Conservation (phyloP, 2,113 vertebrate species). For the Sialia sialis region DNA sequence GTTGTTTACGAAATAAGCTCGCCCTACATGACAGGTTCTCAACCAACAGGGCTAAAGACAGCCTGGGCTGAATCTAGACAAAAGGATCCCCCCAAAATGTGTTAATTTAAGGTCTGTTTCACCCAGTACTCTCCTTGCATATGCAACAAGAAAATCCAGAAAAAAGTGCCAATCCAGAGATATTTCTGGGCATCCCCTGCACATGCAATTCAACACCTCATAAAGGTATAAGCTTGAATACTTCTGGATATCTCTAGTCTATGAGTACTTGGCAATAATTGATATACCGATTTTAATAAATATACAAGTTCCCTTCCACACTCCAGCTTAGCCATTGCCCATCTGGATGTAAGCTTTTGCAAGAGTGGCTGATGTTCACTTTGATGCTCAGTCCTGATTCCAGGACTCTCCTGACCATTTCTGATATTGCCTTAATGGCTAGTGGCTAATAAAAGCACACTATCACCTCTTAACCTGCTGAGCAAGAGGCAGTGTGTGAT, state of each 20-base stretch:
- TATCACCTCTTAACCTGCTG: neutral
- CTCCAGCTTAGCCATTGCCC: neutral
- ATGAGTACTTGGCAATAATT: neutral
- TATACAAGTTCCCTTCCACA: neutral
- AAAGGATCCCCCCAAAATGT: neutral
- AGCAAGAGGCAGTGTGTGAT: neutral
- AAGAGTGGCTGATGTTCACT: neutral
- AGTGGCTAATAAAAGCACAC: neutral
- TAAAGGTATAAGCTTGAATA: neutral
- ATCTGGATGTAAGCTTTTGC: neutral
- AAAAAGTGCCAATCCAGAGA: neutral
- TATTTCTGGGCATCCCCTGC: neutral
- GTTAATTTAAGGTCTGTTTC: neutral
- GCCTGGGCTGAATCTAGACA: neutral
- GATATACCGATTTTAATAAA: neutral
- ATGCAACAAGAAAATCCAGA: neutral
- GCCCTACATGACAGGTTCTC: neutral
- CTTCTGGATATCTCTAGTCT: neutral
- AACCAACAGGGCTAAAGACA: neutral
- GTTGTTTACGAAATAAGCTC: neutral
- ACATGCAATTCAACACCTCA: neutral
- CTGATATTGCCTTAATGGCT: neutral
- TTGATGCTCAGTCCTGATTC: neutral
- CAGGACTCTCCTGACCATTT: neutral
- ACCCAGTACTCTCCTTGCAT: accelerated